Conservation (phyloP, 2,888 invertebrate species). For the Diarsia dahlii region DNA sequence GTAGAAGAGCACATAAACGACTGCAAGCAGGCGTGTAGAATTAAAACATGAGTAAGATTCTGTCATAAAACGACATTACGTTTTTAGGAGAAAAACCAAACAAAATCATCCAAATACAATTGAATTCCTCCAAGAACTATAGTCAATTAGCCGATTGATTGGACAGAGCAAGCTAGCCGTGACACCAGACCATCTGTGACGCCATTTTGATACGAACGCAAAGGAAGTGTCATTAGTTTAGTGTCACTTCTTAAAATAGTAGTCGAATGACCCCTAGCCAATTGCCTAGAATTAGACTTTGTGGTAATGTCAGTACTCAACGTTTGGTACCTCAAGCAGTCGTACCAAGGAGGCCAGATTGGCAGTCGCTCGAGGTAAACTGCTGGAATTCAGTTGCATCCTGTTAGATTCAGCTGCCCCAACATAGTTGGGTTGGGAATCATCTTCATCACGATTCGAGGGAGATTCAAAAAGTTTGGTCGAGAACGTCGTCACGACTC, state of each 20-base stretch:
- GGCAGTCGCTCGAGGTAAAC: background rate
- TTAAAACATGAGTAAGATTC: constrained; percentile 4
- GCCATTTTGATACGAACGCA: constrained; percentile 61
- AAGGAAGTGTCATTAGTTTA: constrained; percentile 59
- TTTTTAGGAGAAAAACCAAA: constrained; percentile 1
- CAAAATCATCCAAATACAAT: constrained; percentile 29
- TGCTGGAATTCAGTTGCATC: too few relatives aligned
- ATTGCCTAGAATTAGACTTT: constrained; percentile 33
- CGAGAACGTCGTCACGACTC: too few relatives aligned
- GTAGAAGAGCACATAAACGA: too few relatives aligned
- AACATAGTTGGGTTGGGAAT: too few relatives aligned
- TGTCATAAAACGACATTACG: background rate
- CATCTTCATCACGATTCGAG: too few relatives aligned
- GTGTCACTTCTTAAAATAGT: constrained; percentile 67
- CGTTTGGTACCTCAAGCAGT: background rate
- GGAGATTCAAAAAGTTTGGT: too few relatives aligned
- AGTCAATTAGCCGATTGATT: constrained; percentile 54
- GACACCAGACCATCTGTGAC: constrained; percentile 59
- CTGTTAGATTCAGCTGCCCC: too few relatives aligned
- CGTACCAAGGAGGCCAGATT: background rate
- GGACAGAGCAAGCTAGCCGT: constrained; percentile 52
- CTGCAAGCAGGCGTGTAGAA: background rate
- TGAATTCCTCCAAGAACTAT: constrained; percentile 38
- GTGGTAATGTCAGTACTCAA: constrained; percentile 21
- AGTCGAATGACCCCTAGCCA: constrained; percentile 50